These are phyloP conservation scores for Silurus lanzhouensis DNA, from an alignment of 2,797 vertebrate genomes.

Conservation along the genomic window DNA sequence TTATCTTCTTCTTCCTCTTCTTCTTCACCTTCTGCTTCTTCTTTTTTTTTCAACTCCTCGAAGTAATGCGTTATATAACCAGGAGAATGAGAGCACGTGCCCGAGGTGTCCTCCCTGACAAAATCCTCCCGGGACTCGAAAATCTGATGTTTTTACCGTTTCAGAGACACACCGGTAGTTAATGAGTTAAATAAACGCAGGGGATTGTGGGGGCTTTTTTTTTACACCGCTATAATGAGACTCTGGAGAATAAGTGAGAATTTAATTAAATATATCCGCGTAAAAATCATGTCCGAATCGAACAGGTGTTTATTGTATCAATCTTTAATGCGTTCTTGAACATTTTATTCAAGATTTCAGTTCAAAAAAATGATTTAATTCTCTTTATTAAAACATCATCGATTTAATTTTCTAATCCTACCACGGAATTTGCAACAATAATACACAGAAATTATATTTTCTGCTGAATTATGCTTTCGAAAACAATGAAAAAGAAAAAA, in stretches of 20 bases:
- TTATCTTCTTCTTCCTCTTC: not conserved
- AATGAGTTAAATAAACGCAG: not conserved
- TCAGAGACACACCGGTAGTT: not conserved
- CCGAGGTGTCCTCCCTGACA: not conserved
- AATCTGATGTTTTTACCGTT: not conserved
- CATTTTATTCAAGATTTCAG: no score
- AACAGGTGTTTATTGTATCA: not conserved
- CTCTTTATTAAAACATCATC: not conserved
- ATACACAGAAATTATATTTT: not conserved
- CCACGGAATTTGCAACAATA: not conserved
- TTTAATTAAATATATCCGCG: not conserved
- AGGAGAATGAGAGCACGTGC: not conserved
- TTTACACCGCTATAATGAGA: not conserved
- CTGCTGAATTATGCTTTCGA: no score
- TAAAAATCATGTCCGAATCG: not conserved
- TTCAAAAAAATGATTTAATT: not conserved
- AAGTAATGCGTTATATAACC: constrained; percentile 6
- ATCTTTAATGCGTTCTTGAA: no score
- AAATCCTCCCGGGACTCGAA: not conserved
- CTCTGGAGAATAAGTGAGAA: not conserved
- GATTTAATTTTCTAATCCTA: not conserved
- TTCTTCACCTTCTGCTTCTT: constrained; percentile 2
- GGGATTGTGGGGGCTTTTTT: not conserved
- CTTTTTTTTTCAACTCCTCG: not conserved
- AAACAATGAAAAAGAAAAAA: no score